Evolutionary conservation across 2,113 vertebrate genomes (phyloP).

Genomic region (Syngnathus floridae): DNA sequence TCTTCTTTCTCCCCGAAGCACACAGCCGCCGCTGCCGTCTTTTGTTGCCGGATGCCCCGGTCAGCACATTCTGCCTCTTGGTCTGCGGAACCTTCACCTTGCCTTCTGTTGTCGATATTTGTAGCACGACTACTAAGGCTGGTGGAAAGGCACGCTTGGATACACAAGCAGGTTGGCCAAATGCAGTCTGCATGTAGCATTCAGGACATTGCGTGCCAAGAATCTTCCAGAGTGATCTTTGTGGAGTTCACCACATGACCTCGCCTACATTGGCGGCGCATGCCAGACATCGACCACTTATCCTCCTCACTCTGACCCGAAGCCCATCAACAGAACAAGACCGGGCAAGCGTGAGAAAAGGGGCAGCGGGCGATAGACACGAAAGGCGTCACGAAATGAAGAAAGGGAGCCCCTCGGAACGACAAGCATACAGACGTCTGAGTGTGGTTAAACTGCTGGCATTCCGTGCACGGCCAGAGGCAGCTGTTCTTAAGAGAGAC

Average conservation of each 20-base stretch:
- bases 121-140: slow-evolving; percentile 25
- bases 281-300: slow-evolving; percentile 63
- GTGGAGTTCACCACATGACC: slow-evolving; percentile 49
- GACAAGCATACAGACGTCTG: slow-evolving; percentile 42
- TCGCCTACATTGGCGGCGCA: slow-evolving; percentile 34
- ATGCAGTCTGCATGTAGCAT: slow-evolving; percentile 11
- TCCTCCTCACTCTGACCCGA: slow-evolving; percentile 37
- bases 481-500: slow-evolving; percentile 60
- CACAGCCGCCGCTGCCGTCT: slow-evolving; percentile 21
- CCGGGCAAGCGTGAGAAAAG: slow-evolving; percentile 78
- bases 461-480: slow-evolving; percentile 50
- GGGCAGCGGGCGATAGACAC: slow-evolving; percentile 70
- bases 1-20: slow-evolving; percentile 30
- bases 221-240: slow-evolving; percentile 59
- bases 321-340: slow-evolving; percentile 56
- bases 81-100: slow-evolving; percentile 56
- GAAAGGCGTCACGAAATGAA: slow-evolving; percentile 73
- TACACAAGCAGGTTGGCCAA: slow-evolving; percentile 10
- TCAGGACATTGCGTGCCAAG: slow-evolving; percentile 68
- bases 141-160: slow-evolving; percentile 28
- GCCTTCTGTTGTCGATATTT: slow-evolving; percentile 50
- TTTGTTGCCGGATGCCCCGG: slow-evolving; percentile 39
- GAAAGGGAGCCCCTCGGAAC: slow-evolving; percentile 52
- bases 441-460: slow-evolving; percentile 59
- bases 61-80: slow-evolving; percentile 66